Evolutionary conservation across 2,888 invertebrate genomes (phyloP).

Genomic region (Acleris holmiana): DNA sequence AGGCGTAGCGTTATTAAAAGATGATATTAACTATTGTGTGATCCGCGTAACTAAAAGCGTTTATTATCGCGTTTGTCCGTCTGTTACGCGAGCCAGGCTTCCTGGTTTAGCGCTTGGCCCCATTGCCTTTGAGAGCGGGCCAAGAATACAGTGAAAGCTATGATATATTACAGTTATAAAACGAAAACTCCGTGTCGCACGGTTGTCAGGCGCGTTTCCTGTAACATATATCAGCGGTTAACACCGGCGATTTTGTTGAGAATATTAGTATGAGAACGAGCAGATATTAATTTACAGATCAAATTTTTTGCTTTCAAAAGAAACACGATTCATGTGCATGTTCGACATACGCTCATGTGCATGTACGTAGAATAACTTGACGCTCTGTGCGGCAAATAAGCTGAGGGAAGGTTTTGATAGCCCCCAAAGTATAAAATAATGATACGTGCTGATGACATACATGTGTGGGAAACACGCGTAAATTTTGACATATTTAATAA

Average conservation of each 20-base stretch:
- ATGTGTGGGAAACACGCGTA: too few species aligned
- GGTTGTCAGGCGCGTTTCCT: constrained; percentile 61
- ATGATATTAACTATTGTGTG: constrained; percentile 20
- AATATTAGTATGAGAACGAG: background rate
- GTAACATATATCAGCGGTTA: constrained; percentile 56
- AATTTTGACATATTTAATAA: too few species aligned
- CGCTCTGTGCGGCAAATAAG: too few species aligned
- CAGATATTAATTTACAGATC: too few species aligned
- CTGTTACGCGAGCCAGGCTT: constrained; percentile 48
- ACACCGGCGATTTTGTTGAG: constrained; percentile 43
- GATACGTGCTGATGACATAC: too few species aligned
- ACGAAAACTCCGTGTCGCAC: constrained; percentile 54
- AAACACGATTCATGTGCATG: too few species aligned
- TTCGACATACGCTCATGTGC: too few species aligned
- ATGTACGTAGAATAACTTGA: too few species aligned
- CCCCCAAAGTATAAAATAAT: too few species aligned
- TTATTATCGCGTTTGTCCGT: constrained; percentile 26
- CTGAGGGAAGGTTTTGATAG: too few species aligned
- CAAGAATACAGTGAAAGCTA: constrained; percentile 75
- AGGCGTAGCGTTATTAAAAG: constrained; percentile 10
- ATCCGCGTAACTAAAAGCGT: background rate
- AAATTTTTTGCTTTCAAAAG: too few species aligned
- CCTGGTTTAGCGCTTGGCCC: constrained; percentile 68
- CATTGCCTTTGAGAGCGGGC: constrained; percentile 72
- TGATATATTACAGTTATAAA: constrained; percentile 61